phyloP scores from a whole-genome alignment of 2,888 invertebrate species.

The Cetonia aurata region DNA sequence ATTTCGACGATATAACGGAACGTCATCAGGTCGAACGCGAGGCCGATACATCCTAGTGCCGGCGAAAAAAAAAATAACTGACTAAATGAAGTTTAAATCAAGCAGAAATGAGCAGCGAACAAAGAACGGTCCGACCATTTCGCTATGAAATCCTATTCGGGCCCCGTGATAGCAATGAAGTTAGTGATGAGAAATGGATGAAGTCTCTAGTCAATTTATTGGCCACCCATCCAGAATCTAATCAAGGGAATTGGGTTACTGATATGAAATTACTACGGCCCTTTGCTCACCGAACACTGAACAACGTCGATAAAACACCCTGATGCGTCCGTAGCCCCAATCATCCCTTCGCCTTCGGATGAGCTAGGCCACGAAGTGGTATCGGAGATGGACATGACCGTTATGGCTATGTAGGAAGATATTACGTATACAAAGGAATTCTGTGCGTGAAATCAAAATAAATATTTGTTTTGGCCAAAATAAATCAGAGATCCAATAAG shows the following conservation, averaged over 20 bases:
- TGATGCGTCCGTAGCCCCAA: conserved; percentile 34
- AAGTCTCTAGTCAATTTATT: conserved; percentile 67
- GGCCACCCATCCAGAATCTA: conserved; percentile 67
- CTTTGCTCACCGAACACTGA: conserved; percentile 61
- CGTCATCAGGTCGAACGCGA: conserved; percentile 11
- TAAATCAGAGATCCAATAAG: too few species aligned
- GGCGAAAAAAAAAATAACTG: conserved; percentile 35
- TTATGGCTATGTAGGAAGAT: neutral
- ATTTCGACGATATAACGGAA: conserved; percentile 5
- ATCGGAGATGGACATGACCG: conserved; percentile 11
- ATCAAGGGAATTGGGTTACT: conserved; percentile 67
- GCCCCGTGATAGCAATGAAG: conserved; percentile 64
- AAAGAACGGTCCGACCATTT: conserved; percentile 54
- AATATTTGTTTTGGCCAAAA: too few species aligned
- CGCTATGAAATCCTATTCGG: conserved; percentile 63
- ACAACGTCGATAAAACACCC: conserved; percentile 65
- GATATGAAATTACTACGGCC: conserved; percentile 64
- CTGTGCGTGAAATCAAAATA: too few species aligned
- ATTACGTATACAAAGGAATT: neutral
- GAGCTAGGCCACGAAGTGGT: conserved; percentile 20
- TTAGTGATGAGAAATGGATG: conserved; percentile 66
- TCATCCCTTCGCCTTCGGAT: conserved; percentile 21
- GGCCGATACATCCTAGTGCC: conserved; percentile 9
- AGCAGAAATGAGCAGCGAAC: conserved; percentile 44
- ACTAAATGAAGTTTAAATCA: conserved; percentile 45